phyloP scores from a whole-genome alignment of 1,140 invertebrate genomes.

The Colletes gigas region DNA sequence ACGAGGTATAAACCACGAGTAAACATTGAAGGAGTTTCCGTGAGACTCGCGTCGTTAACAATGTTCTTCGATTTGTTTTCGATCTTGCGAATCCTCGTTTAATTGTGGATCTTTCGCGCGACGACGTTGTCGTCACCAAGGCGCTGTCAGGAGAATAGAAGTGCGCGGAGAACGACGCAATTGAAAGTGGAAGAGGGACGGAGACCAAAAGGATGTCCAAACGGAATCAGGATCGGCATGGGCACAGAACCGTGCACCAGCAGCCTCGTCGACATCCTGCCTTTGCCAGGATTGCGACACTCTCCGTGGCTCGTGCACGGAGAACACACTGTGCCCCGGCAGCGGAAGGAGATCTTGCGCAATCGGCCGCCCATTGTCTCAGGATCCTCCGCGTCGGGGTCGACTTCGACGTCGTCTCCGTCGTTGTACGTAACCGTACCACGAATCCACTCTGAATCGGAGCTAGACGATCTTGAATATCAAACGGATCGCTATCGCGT shows the following conservation, averaged over 20 bases:
- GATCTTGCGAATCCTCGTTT: too few species aligned
- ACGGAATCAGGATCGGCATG: conserved; percentile 74
- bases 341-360: conserved; percentile 76
- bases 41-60: too few species aligned
- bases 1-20: too few species aligned
- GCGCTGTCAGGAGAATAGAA: not conserved
- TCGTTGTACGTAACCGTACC: conserved; percentile 21
- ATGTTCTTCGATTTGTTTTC: too few species aligned
- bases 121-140: not conserved
- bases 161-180: conserved; percentile 32
- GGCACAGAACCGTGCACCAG: conserved; percentile 70
- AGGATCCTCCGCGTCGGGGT: conserved; percentile 65
- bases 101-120: not conserved
- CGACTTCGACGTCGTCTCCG: conserved; percentile 63
- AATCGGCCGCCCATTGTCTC: conserved; percentile 77
- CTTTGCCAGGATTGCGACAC: conserved; percentile 71
- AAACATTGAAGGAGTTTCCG: too few species aligned
- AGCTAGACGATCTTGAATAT: conserved; percentile 16
- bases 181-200: conserved; percentile 17
- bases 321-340: conserved; percentile 67
- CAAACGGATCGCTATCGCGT: not conserved
- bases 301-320: conserved; percentile 60
- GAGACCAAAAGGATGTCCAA: conserved; percentile 58
- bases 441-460: conserved; percentile 24
- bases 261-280: conserved; percentile 80